Base-by-base conservation (phyloP, 2,797 vertebrate species). In the Acanthurus lineatus region DNA sequence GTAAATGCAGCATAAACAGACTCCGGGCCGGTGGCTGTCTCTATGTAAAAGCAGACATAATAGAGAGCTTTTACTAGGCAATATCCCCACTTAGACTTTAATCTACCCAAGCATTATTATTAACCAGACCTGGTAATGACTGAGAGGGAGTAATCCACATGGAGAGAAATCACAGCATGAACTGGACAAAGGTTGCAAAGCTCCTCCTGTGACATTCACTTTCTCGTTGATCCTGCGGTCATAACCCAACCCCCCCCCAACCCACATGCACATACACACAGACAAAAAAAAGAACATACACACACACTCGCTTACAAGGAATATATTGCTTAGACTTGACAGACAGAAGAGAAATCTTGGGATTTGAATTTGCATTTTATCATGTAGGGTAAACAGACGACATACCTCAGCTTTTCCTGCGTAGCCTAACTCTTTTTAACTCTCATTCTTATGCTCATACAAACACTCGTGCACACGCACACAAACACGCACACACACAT, bases 11-110 rank as follows among this genome's bases (percentile, higher is more conserved):
- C 71, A 83, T 75, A 84, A 76, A 85, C 69, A 88, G 75, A 84
- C 69, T 76, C 15, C 12, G 9, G 70, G 62, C 74, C 28, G 44
- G 60, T 64, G 60, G 62, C 81, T 32, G 79, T 56, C 73, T 83
- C 65, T 22, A 63, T 68, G 76, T 81, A 76, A 84, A 83, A 86
- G 66, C 81, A 77, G 77, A 79, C 59, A 73, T 86, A 85, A 89
- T 74, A 86, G 66, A 81, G 72, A 79, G 81, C 74, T 86, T 89
- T 92, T 86, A 89, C 87, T 83, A 72, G 73, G 51, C 88, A 89
- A 81, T 71, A 72, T 89, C 63, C 77, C 71, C 65, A 85, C 71
- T 90, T 83, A 85, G 84, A 85, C 77, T 84, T 88, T 88, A 90
- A 92, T 91, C 89, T 86, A 70, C 65, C 66, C 69, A 69, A 64